phyloP scores from a whole-genome alignment of 53 echinoderm and acorn worm genomes.

The Henricia sp. region DNA sequence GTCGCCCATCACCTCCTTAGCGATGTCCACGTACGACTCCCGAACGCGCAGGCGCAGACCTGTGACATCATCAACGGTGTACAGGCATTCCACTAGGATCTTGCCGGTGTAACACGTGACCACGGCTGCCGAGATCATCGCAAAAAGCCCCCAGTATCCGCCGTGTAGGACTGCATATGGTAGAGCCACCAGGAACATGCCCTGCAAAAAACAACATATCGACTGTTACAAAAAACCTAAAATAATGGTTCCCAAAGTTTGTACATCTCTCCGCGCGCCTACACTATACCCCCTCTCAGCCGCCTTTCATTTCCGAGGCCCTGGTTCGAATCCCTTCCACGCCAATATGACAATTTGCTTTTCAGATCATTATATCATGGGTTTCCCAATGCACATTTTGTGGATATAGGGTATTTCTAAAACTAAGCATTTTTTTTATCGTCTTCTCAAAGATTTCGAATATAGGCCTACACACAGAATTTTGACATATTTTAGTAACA shows the following conservation, averaged over 20 bases:
- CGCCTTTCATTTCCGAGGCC: neutral
- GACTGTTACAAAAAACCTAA: no score
- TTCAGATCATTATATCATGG: neutral
- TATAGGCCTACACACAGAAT: no score
- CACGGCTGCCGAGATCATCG: conserved; percentile 73
- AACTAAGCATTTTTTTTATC: no score
- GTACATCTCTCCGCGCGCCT: neutral
- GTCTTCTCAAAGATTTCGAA: no score
- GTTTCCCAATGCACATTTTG: no score
- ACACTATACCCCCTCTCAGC: neutral
- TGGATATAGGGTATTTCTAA: no score
- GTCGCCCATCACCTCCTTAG: conserved; percentile 93
- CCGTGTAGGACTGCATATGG: conserved; percentile 97
- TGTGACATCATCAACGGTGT: conserved; percentile 79
- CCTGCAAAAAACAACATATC: conserved; percentile 74
- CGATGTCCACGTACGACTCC: conserved; percentile 95
- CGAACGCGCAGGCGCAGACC: conserved; percentile 86
- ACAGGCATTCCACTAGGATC: conserved; percentile 92
- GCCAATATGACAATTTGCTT: neutral
- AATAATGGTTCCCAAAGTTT: no score
- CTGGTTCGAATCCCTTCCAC: neutral
- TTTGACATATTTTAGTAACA: no score
- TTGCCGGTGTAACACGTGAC: conserved; percentile 96
- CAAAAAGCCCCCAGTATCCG: conserved; percentile 93
- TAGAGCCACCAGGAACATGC: conserved; percentile 97